phyloP scores from a whole-genome alignment of 2,113 vertebrate genomes.

The Apus apus region DNA sequence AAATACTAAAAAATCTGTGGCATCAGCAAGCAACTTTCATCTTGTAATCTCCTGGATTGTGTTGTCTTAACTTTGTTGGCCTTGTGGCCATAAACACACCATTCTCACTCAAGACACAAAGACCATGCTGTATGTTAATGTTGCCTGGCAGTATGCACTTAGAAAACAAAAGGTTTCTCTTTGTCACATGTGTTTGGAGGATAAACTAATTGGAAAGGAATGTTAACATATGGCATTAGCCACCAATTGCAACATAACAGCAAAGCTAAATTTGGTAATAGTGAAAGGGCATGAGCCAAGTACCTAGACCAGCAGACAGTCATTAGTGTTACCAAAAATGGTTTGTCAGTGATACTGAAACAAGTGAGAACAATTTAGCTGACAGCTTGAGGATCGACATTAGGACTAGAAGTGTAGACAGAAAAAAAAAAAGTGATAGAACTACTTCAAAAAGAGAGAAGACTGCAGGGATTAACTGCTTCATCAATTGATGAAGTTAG shows the following conservation, averaged over 20 bases:
- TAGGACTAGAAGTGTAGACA: background rate
- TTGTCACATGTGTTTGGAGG: background rate
- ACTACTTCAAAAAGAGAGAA: background rate
- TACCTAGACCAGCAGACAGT: background rate
- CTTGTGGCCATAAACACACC: background rate
- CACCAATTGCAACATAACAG: background rate
- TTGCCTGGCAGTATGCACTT: background rate
- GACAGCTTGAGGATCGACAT: background rate
- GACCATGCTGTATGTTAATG: background rate
- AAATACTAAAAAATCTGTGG: background rate
- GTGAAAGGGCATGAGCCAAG: background rate
- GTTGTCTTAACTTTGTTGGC: background rate
- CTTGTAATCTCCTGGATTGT: background rate
- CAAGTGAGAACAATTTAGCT: background rate
- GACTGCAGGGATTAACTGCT: background rate
- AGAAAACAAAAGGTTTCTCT: background rate
- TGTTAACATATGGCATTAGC: background rate
- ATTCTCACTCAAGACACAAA: background rate
- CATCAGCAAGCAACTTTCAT: background rate
- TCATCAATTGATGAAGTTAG: background rate
- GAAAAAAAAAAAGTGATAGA: background rate
- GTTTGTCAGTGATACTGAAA: background rate
- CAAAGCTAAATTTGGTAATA: constrained; percentile 3
- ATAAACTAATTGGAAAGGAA: background rate
- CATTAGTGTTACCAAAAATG: background rate